Base-by-base conservation (phyloP, 2,113 vertebrate species). In the Phylloscopus trochilus region DNA sequence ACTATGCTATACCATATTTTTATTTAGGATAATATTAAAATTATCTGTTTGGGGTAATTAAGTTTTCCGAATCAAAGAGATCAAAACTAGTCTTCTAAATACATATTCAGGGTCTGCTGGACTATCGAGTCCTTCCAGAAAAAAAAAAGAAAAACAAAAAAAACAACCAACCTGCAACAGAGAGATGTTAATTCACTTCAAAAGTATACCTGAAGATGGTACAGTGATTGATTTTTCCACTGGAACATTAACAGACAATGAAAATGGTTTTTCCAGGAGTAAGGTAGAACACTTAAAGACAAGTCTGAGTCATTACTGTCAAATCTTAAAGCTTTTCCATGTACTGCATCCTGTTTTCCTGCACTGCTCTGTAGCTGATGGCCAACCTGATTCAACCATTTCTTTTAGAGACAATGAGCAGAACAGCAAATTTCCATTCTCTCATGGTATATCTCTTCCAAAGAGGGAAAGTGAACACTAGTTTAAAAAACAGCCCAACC, bases 311-410 rank as follows among this genome's bases (percentile, higher is more conserved):
- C 66, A 56, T 24, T 67, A 20, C 44, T 72, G 19, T 39, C 16
- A 41, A 53, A 58, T 68, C 23, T 64, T 87, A 68, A 81, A 59
- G 20, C 26, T 85, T 66, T 31, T 67, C 43, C 27, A 24, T 51
- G 41, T 44, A 58, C 19, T 49, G 12, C n/a, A 31, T 92, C 56
- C n/a, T 78, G 44, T 76, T 79, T 85, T 53, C 43, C 55, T 37
- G 1, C 15, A 11, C n/a, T 56, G 22, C 35, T 70, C 44, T 35
- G 17, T 44, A 56, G 33, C 49, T 85, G 53, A 13, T 23, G 7
- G 11, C 23, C 10, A 33, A 2, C 56, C 39, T 62, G 37, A 43
- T 56, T 91, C 18, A 30, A 33, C 5, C 0, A 0, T 23, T 90
- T 78, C 66, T 58, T 41, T 75, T 22, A 56, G 21, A 88, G 30